Conservation (phyloP, 2,113 vertebrate genomes). For the Jaculus jaculus region DNA sequence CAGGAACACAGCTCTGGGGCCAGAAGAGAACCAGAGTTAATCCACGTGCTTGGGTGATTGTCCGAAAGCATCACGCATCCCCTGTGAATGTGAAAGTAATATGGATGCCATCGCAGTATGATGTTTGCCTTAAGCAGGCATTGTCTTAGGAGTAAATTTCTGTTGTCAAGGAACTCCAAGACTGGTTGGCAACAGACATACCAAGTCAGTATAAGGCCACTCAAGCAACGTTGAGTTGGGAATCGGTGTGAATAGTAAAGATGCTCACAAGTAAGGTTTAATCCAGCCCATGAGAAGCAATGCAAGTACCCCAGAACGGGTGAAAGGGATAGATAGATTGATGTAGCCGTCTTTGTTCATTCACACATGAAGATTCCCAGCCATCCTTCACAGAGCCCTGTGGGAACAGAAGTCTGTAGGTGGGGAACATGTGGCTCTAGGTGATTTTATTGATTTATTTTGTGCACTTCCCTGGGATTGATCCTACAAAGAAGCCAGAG, state of each 20-base stretch:
- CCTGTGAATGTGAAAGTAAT: neutral
- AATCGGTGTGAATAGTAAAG: neutral
- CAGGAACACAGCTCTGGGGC: too few species aligned
- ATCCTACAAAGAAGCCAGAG: slow-evolving; percentile 15
- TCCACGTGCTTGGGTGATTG: neutral
- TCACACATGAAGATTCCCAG: slow-evolving; percentile 3
- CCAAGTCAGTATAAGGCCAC: neutral
- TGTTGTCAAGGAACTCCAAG: neutral
- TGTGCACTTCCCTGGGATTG: neutral
- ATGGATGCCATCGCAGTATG: neutral
- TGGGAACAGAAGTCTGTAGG: neutral
- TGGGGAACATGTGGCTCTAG: neutral
- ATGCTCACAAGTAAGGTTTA: neutral
- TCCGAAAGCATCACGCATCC: neutral
- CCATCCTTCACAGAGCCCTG: neutral
- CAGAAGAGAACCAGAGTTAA: neutral
- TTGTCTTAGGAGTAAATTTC: neutral
- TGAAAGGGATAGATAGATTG: neutral
- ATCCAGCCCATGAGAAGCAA: fast-evolving
- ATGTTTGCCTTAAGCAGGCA: neutral
- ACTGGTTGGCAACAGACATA: neutral
- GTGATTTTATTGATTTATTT: too few species aligned
- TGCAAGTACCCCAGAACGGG: too few species aligned
- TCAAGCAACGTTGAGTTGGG: neutral
- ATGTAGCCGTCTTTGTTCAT: neutral